Base-by-base conservation (phyloP, 1,140 invertebrate genomes). In the Leptinotarsa undecemlineata region DNA sequence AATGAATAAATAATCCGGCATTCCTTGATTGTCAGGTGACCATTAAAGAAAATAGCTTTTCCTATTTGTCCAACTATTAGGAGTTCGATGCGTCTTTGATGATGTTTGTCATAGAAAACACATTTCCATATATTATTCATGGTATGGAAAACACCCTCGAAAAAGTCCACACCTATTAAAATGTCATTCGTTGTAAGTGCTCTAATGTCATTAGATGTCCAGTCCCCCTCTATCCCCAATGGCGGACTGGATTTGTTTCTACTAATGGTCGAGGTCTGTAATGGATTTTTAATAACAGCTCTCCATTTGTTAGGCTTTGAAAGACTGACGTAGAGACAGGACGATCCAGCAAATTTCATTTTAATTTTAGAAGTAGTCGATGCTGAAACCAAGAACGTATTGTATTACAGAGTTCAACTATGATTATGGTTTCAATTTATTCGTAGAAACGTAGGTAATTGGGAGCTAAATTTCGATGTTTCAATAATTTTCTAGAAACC, bases 211-310 rank as follows among this genome's bases (percentile, higher is more conserved):
- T 81, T 81, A 81, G 76, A 75, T 79, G 78, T 78, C 76, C 74
- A 79, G 80, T 60, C 20, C 74, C 76, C 75, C 72, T 78, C 72
- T 74, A 74, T 79, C 76, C 76, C 78, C 75, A 79, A 79, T 78
- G 81, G 73, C 76, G 71, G 76, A 57, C 51, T 57, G 67, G 68
- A 69, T 77, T 77, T 75, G 78, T 76, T 81, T 77, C 72, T 73
- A 70, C 77, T 82, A 81, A 82, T 82, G 81, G 79, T 78, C 79
- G 77, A 72, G 66, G 71, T 14, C 73, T 74, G 73, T 83, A 81
- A 83, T 83, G 81, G 77, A 68, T 78, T 82, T 83, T 83, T 83
- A 83, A 83, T 83, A 81, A 62, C 19, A 64, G 69, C 21, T n/a
- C 15, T 70, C 0, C 33, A 42, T 42, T 11, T 42, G 33, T 42